Conservation (phyloP, 2,888 invertebrate genomes). For the Galerucella calmariensis region DNA sequence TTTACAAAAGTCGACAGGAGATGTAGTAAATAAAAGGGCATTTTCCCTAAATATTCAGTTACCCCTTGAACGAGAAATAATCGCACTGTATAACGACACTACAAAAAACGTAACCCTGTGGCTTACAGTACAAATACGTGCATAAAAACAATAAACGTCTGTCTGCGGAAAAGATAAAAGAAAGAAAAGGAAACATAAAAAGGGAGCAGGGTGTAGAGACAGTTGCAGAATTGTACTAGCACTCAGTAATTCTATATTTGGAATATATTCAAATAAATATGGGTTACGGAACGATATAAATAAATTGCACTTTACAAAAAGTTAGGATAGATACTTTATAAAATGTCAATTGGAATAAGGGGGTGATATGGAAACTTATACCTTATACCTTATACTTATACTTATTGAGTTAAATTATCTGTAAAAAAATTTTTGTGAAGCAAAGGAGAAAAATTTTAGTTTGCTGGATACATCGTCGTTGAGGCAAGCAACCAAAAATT, state of each 20-base stretch:
- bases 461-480: too few relatives aligned
- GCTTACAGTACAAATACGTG: slow-evolving; percentile 32
- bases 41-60: slow-evolving; percentile 28
- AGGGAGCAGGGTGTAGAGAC: slow-evolving; percentile 17
- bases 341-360: not conserved
- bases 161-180: slow-evolving; percentile 33
- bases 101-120: slow-evolving; percentile 31
- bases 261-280: not conserved
- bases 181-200: slow-evolving; percentile 28
- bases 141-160: slow-evolving; percentile 36
- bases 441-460: too few relatives aligned
- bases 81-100: slow-evolving; percentile 28
- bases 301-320: not conserved
- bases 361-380: not conserved
- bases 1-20: not conserved
- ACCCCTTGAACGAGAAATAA: slow-evolving; percentile 31
- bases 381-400: too few relatives aligned
- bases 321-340: not conserved
- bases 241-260: not conserved
- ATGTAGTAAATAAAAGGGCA: slow-evolving; percentile 23
- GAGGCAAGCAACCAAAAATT: too few relatives aligned
- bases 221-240: slow-evolving; percentile 19
- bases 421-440: too few relatives aligned
- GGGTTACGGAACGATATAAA: not conserved
- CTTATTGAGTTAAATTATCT: too few relatives aligned